Percentiles rank a stretch among this genome's conserved stretches.
These are phyloP conservation scores for Leptodactylus fallax DNA, from an alignment of 2,797 vertebrate genomes.

Conservation along the genomic window DNA sequence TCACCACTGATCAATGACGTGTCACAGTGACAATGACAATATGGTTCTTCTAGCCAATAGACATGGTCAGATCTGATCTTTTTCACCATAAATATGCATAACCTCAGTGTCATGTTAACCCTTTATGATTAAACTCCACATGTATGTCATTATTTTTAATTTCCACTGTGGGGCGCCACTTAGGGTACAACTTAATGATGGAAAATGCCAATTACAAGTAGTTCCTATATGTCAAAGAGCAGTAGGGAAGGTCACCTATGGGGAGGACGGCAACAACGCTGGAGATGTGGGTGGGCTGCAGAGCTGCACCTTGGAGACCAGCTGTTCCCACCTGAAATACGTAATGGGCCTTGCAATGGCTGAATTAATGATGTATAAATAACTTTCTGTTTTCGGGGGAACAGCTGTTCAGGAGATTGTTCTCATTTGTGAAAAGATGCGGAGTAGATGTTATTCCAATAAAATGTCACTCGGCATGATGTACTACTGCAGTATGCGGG, in stretches of 20 bases:
- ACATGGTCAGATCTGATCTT: too few species aligned
- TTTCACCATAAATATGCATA: too few species aligned
- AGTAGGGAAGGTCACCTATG: not conserved
- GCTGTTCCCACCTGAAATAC: constrained; percentile 9
- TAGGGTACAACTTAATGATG: constrained; percentile 11
- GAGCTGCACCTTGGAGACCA: constrained; percentile 28
- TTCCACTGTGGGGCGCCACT: constrained; percentile 14
- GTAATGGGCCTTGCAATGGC: constrained; percentile 38
- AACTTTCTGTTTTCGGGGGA: constrained; percentile 25
- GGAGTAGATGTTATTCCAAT: not conserved
- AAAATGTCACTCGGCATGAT: not conserved
- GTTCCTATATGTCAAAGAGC: constrained; percentile 9
- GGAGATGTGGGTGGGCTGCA: not conserved
- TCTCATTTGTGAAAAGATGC: constrained; percentile 16
- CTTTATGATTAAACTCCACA: not conserved
- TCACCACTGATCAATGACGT: too few species aligned
- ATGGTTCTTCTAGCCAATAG: too few species aligned
- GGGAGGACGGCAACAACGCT: not conserved
- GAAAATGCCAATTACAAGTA: constrained; percentile 48
- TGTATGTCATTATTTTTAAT: constrained; percentile 23
- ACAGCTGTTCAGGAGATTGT: constrained; percentile 25
- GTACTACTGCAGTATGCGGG: not conserved
- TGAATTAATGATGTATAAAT: constrained; percentile 39
- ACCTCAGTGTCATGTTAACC: too few species aligned
- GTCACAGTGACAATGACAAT: too few species aligned